Conservation (phyloP, 2,113 vertebrate genomes). For the Perca schrenkii region DNA sequence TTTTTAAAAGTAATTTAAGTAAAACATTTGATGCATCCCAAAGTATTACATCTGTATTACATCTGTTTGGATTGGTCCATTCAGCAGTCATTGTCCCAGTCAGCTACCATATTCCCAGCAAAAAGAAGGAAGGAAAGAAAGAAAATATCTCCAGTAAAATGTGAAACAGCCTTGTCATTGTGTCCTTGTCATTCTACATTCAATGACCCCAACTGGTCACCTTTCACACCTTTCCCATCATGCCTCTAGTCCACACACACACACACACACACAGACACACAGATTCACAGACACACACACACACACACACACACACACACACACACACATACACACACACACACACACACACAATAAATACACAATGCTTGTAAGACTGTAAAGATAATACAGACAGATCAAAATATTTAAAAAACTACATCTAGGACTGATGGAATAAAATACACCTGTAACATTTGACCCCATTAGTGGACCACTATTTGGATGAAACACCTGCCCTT, state of each 20-base stretch:
- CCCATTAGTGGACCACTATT: constrained; percentile 53
- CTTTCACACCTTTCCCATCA: no score
- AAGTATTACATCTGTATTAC: no score
- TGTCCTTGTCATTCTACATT: no score
- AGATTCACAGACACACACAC: constrained; percentile 26
- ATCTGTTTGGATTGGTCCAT: no score
- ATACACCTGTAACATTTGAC: constrained; percentile 45
- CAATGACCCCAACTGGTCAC: no score
- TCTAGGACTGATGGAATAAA: constrained; percentile 14
- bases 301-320: not conserved
- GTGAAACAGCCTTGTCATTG: no score
- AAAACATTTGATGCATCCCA: no score
- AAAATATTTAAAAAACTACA: constrained; percentile 19
- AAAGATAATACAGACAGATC: constrained; percentile 8
- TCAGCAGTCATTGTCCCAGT: no score
- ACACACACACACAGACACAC: constrained; percentile 17
- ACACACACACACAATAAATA: not conserved
- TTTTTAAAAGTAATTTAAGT: no score
- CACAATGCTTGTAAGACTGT: not conserved
- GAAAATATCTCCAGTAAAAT: no score
- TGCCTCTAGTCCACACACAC: not conserved
- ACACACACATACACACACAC: constrained; percentile 13
- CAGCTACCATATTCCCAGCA: no score
- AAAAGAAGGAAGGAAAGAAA: no score
- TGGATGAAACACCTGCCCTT: constrained; percentile 63